Evolutionary conservation across 2,888 invertebrate species (phyloP).

Genomic region (Andrena fulva): DNA sequence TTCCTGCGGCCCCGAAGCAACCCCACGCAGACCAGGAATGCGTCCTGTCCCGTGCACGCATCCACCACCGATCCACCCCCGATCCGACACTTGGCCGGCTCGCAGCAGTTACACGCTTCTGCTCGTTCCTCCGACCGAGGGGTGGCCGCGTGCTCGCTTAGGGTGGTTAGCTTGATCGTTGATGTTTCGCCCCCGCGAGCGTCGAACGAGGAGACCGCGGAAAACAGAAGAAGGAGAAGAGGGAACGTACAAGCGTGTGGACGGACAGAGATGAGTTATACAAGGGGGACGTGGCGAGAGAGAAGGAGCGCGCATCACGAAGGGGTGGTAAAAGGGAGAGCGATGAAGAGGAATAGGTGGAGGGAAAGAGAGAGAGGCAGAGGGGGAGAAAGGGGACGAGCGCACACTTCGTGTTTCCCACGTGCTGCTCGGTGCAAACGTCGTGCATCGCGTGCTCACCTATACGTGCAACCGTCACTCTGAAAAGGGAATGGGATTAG

Average conservation of each 20-base stretch:
- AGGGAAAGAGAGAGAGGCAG: neutral
- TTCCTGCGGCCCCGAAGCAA: slow-evolving; percentile 57
- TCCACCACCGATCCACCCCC: slow-evolving; percentile 61
- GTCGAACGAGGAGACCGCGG: slow-evolving; percentile 41
- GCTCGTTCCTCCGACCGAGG: slow-evolving; percentile 49
- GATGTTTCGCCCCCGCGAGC: slow-evolving; percentile 74
- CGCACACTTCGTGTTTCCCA: slow-evolving; percentile 82
- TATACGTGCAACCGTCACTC: slow-evolving; percentile 80
- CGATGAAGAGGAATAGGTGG: slow-evolving; percentile 13
- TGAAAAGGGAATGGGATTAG: slow-evolving; percentile 80
- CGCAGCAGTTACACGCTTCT: slow-evolving; percentile 72
- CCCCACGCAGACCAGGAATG: slow-evolving; percentile 60
- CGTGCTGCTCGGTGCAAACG: slow-evolving; percentile 77
- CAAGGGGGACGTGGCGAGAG: neutral
- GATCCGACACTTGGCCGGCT: slow-evolving; percentile 73
- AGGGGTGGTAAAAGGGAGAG: neutral
- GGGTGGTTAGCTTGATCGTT: slow-evolving; percentile 77
- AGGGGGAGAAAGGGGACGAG: slow-evolving; percentile 46
- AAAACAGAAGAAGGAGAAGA: slow-evolving; percentile 5
- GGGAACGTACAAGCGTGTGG: neutral
- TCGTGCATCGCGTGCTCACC: slow-evolving; percentile 81
- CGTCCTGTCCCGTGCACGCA: slow-evolving; percentile 73
- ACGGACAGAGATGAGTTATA: slow-evolving; percentile 10
- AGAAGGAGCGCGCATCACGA: neutral
- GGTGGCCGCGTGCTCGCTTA: slow-evolving; percentile 60